Evolutionary conservation across 2,797 vertebrate genomes (phyloP).

Genomic region (Ctenochaetus hawaiiensis): DNA sequence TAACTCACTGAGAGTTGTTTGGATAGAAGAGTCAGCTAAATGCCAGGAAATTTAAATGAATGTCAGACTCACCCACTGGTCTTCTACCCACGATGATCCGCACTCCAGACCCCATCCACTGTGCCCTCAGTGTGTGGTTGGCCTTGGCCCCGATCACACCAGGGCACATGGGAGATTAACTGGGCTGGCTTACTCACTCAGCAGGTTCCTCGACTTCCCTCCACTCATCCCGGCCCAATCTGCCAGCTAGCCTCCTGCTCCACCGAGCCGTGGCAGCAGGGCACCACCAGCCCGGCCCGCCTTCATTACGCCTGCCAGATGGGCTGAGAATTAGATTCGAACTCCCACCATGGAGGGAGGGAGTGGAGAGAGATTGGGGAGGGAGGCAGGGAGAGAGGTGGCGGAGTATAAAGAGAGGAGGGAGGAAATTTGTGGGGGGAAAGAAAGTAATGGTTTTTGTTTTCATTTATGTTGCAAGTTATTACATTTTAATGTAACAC

Average conservation of each 20-base stretch:
- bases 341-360: conserved; percentile 82
- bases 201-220: conserved; percentile 79
- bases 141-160: conserved; percentile 80
- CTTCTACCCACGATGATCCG: conserved; percentile 59
- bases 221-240: conserved; percentile 82
- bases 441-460: conserved; percentile 84
- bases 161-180: conserved; percentile 84
- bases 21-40: conserved; percentile 33
- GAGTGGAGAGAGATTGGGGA: conserved; percentile 67
- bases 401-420: conserved; percentile 46
- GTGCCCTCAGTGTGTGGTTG: conserved; percentile 73
- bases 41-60: conserved; percentile 64
- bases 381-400: conserved; percentile 64
- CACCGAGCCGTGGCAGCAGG: conserved; percentile 81
- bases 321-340: conserved; percentile 87
- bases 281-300: conserved; percentile 75
- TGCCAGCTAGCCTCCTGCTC: conserved; percentile 85
- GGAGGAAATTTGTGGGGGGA: conserved; percentile 56
- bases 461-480: conserved; percentile 90
- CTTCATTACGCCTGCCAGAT: conserved; percentile 88
- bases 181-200: conserved; percentile 82
- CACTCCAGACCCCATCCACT: conserved; percentile 63
- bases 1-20: conserved; percentile 29
- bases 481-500: conserved; percentile 89
- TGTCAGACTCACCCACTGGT: conserved; percentile 48